These are phyloP conservation scores for Bufo bufo DNA, from an alignment of 2,113 vertebrate genomes.

Conservation along the genomic window DNA sequence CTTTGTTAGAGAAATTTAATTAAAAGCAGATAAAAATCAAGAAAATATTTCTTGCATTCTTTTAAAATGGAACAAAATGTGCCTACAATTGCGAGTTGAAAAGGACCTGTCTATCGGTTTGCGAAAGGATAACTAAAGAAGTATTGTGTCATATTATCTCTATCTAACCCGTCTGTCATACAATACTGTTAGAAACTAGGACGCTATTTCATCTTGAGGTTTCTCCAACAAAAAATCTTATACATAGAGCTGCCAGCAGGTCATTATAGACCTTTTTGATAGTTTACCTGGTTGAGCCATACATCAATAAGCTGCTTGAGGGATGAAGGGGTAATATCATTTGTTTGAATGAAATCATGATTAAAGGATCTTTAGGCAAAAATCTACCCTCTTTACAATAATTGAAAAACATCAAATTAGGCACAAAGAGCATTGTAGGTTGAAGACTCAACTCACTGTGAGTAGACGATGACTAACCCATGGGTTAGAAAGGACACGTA, in stretches of 20 bases:
- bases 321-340: conserved; percentile 56
- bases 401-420: background rate
- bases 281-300: conserved; percentile 60
- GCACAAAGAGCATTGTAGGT: background rate
- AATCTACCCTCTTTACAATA: conserved; percentile 13
- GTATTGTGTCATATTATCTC: conserved; percentile 81
- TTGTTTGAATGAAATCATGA: conserved; percentile 57
- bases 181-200: conserved; percentile 75
- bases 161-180: conserved; percentile 76
- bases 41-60: conserved; percentile 72
- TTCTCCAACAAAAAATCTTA: conserved; percentile 62
- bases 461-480: conserved; percentile 33
- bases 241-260: conserved; percentile 55
- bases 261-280: conserved; percentile 58
- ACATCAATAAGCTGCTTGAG: conserved; percentile 46
- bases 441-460: background rate
- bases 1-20: conserved; percentile 81
- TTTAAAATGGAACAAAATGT: conserved; percentile 75
- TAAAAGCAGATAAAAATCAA: conserved; percentile 79
- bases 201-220: conserved; percentile 62
- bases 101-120: conserved; percentile 65
- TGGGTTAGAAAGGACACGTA: conserved; percentile 61
- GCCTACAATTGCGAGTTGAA: conserved; percentile 68
- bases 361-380: conserved; percentile 62
- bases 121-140: conserved; percentile 75